A percentile compares a stretch with the other conserved stretches of the same genome.
phyloP scores from a whole-genome alignment of 2,797 vertebrate genomes.

The Lateolabrax maculatus region DNA sequence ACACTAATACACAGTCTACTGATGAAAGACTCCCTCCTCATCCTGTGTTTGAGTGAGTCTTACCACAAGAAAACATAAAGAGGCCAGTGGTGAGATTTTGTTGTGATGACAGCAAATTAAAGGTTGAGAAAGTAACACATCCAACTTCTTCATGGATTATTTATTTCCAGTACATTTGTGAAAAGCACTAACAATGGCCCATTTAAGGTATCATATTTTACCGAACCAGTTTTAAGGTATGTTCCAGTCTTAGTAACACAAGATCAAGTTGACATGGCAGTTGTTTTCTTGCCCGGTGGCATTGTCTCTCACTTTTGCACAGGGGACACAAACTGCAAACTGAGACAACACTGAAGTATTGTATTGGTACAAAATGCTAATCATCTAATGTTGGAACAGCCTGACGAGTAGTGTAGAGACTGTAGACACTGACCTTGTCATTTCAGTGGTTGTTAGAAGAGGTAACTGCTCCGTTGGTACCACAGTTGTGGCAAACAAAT shows the following conservation, averaged over 20 bases:
- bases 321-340: conserved; percentile 17
- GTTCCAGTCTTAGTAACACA: conserved; percentile 26
- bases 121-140: not conserved
- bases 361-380: conserved; percentile 51
- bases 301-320: conserved; percentile 16
- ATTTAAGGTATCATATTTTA: conserved; percentile 9
- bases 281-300: conserved; percentile 25
- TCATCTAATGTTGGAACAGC: conserved; percentile 30
- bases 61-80: conserved; percentile 7
- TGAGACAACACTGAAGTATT: conserved; percentile 39
- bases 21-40: conserved; percentile 1
- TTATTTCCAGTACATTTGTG: conserved; percentile 26
- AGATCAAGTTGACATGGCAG: conserved; percentile 11
- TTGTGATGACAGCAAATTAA: conserved; percentile 5
- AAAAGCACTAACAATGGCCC: not conserved
- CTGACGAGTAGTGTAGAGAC: conserved; percentile 7
- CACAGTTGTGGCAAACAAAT: conserved; percentile 10
- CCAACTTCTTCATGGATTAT: not conserved
- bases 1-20: not conserved
- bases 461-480: not conserved
- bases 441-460: conserved; percentile 3
- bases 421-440: conserved; percentile 9
- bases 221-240: conserved; percentile 10
- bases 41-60: not conserved
- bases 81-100: not conserved